Evolutionary conservation across 2,113 vertebrate species (phyloP).

Genomic region (Odontophorus gujanensis): DNA sequence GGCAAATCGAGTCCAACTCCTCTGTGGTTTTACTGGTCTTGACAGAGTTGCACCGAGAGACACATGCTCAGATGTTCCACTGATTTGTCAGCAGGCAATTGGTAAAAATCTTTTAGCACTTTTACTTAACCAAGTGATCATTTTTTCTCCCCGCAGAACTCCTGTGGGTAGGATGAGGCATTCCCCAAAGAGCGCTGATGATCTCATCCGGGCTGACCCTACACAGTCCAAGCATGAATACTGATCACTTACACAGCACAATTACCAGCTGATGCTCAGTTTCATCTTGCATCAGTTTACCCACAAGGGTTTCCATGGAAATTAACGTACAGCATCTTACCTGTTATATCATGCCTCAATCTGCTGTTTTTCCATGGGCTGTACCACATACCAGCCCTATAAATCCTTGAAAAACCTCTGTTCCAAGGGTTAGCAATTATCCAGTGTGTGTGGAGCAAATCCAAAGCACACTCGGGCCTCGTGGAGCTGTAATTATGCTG

Average conservation of each 20-base stretch:
- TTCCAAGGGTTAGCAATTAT: neutral
- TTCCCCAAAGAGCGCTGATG: constrained; percentile 12
- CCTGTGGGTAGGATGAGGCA: constrained; percentile 12
- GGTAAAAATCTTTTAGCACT: constrained; percentile 48
- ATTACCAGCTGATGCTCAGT: neutral
- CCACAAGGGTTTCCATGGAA: constrained; percentile 18
- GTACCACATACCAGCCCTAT: neutral
- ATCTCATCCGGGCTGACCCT: constrained; percentile 45
- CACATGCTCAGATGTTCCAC: constrained; percentile 36
- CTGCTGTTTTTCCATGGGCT: neutral
- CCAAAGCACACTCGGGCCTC: neutral
- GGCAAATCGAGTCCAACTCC: neutral
- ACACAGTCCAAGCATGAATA: neutral
- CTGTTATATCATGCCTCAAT: neutral
- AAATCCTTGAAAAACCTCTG: constrained; percentile 10
- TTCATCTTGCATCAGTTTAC: constrained; percentile 17
- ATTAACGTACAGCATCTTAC: neutral
- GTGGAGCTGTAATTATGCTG: constrained; percentile 24
- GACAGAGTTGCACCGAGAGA: neutral
- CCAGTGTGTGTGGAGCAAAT: neutral
- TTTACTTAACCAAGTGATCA: neutral
- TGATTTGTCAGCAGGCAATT: constrained; percentile 46
- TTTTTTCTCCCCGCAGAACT: neutral
- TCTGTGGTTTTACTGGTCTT: neutral
- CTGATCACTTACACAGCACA: neutral